Percentiles rank a stretch among this genome's conserved stretches.
Evolutionary conservation across 2,888 invertebrate genomes (phyloP).

Genomic region (Amphiduros pacificus): DNA sequence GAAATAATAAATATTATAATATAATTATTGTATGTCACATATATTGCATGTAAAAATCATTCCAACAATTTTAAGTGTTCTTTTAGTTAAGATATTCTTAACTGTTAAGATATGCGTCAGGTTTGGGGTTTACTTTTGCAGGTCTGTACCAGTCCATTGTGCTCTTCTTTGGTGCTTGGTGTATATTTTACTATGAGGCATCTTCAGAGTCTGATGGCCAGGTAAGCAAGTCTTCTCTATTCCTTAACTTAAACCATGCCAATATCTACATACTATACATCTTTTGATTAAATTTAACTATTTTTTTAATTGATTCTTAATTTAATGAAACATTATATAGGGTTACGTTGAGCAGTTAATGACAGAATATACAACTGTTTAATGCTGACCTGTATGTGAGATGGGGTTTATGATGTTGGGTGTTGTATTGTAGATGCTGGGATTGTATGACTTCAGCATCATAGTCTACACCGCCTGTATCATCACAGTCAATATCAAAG

Average conservation of each 20-base stretch:
- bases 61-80: not conserved
- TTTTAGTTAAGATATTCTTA: not conserved
- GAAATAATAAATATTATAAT: no score
- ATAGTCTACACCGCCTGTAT: slow-evolving; percentile 39
- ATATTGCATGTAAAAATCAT: not conserved
- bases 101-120: not conserved
- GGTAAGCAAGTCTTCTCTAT: slow-evolving; percentile 34
- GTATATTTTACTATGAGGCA: slow-evolving; percentile 38
- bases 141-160: slow-evolving; percentile 60
- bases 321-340: not conserved
- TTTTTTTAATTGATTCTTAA: not conserved
- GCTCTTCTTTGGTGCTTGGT: slow-evolving; percentile 51
- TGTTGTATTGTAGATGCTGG: slow-evolving; percentile 39
- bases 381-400: not conserved
- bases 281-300: not conserved
- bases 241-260: not conserved
- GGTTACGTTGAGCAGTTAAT: not conserved
- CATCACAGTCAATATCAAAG: slow-evolving; percentile 45
- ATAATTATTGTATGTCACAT: not conserved
- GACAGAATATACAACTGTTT: not conserved
- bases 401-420: not conserved
- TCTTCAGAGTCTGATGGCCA: slow-evolving; percentile 40
- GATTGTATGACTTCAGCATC: slow-evolving; percentile 41
- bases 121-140: slow-evolving; percentile 21
- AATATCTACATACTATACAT: not conserved